Evolutionary conservation across 1,140 invertebrate genomes (phyloP).

Genomic region (Contarinia nasturtii): DNA sequence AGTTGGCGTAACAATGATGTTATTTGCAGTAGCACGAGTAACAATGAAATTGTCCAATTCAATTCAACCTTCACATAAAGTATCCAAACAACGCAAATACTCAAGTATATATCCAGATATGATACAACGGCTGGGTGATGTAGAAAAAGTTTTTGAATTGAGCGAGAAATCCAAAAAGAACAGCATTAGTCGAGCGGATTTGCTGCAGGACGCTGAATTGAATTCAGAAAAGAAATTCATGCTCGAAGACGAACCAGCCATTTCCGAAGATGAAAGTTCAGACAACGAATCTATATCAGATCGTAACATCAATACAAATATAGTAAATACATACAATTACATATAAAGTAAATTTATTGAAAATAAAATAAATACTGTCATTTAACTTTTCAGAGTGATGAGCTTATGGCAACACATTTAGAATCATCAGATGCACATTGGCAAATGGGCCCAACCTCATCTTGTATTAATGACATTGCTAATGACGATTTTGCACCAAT

Average conservation of each 20-base stretch:
- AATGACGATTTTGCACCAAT: too few species aligned
- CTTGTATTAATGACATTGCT: too few species aligned
- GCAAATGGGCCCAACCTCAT: not conserved
- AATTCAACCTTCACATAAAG: constrained; percentile 11
- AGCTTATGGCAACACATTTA: too few species aligned
- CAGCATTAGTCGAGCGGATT: not conserved
- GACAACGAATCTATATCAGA: not conserved
- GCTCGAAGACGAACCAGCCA: constrained; percentile 1
- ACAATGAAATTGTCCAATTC: constrained; percentile 16
- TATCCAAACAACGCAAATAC: constrained; percentile 8
- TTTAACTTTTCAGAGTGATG: too few species aligned
- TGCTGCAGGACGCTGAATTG: constrained; percentile 1
- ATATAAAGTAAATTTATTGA: too few species aligned
- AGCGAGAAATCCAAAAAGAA: constrained; percentile 8
- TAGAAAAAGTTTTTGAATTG: constrained; percentile 12
- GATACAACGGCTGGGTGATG: constrained; percentile 13
- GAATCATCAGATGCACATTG: too few species aligned
- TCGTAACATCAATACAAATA: too few species aligned
- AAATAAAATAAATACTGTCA: too few species aligned
- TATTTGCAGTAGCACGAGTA: constrained; percentile 21
- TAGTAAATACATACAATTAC: too few species aligned
- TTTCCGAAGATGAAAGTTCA: constrained; percentile 3
- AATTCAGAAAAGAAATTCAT: constrained; percentile 1
- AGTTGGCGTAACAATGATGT: constrained; percentile 29
- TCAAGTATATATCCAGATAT: constrained; percentile 10